These are phyloP conservation scores for Cremastinae sp. DNA, from an alignment of 2,888 invertebrate species.

Conservation along the genomic window DNA sequence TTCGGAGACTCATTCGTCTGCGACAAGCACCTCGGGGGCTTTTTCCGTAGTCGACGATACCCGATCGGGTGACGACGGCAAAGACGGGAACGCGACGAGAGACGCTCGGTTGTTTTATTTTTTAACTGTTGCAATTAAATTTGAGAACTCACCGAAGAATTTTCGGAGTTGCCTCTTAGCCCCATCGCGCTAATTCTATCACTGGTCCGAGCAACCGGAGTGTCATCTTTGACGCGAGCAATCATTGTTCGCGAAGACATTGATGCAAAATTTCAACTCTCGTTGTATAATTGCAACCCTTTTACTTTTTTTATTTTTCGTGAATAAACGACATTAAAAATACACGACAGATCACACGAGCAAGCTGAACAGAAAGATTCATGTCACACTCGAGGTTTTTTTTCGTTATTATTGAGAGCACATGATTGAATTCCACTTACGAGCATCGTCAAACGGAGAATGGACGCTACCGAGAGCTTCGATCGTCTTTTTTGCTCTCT, in stretches of 20 bases:
- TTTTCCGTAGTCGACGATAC: background rate
- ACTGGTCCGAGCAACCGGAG: slow-evolving; percentile 42
- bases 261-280: background rate
- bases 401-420: background rate
- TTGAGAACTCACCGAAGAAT: slow-evolving; percentile 73
- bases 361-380: background rate
- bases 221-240: slow-evolving; percentile 44
- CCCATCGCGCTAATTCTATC: slow-evolving; percentile 60
- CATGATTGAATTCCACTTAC: slow-evolving; percentile 27
- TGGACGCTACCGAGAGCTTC: slow-evolving; percentile 58
- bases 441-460: slow-evolving; percentile 57
- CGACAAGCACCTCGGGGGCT: slow-evolving; percentile 69
- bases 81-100: slow-evolving; percentile 62
- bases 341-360: background rate
- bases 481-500: slow-evolving; percentile 24
- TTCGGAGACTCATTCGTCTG: slow-evolving; percentile 62
- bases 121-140: slow-evolving; percentile 77
- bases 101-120: slow-evolving; percentile 70
- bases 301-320: background rate
- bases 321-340: background rate
- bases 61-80: slow-evolving; percentile 64
- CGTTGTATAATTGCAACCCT: too few species aligned
- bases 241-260: slow-evolving; percentile 33
- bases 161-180: slow-evolving; percentile 38
- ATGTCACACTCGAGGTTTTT: background rate